A percentile compares a stretch with the other conserved stretches of the same genome.
These are phyloP conservation scores for Spicauda simplicius DNA, from an alignment of 2,888 invertebrate genomes.

Conservation along the genomic window DNA sequence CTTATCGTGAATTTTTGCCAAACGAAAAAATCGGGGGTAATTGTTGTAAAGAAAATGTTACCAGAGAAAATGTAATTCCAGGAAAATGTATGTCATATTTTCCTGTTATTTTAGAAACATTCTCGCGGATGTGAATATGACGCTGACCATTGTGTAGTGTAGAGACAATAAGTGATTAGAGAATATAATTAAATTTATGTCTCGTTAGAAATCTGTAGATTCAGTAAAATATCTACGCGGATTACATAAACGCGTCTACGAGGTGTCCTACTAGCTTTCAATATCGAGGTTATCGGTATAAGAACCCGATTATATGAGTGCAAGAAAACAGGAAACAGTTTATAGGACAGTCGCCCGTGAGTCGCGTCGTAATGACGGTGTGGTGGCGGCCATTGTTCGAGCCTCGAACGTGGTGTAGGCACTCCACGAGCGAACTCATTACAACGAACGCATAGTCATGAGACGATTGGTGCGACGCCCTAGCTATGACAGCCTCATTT, in stretches of 20 bases:
- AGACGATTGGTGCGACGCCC: slow-evolving; percentile 23
- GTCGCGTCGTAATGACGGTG: slow-evolving; percentile 58
- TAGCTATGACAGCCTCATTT: slow-evolving; percentile 33
- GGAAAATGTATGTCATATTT: background rate
- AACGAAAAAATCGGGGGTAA: background rate
- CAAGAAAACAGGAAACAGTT: slow-evolving; percentile 68
- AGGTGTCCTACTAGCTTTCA: slow-evolving; percentile 35
- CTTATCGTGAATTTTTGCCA: background rate
- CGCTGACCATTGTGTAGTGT: too few species aligned
- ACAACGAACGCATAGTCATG: slow-evolving; percentile 36
- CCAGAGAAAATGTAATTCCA: background rate
- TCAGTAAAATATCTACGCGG: background rate
- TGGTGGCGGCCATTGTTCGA: slow-evolving; percentile 45
- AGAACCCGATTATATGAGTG: slow-evolving; percentile 47
- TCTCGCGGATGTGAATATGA: background rate
- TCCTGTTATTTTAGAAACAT: background rate
- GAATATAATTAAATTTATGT: too few species aligned
- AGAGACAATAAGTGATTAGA: too few species aligned
- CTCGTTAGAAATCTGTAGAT: too few species aligned
- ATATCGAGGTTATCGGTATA: slow-evolving; percentile 59
- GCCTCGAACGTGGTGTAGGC: slow-evolving; percentile 15
- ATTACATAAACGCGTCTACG: slow-evolving; percentile 1
- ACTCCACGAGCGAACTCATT: slow-evolving; percentile 37
- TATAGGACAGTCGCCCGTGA: slow-evolving; percentile 56
- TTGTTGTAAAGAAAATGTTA: background rate